Base-by-base conservation (phyloP, 2,888 invertebrate species). In the Drosophila koepferae region DNA sequence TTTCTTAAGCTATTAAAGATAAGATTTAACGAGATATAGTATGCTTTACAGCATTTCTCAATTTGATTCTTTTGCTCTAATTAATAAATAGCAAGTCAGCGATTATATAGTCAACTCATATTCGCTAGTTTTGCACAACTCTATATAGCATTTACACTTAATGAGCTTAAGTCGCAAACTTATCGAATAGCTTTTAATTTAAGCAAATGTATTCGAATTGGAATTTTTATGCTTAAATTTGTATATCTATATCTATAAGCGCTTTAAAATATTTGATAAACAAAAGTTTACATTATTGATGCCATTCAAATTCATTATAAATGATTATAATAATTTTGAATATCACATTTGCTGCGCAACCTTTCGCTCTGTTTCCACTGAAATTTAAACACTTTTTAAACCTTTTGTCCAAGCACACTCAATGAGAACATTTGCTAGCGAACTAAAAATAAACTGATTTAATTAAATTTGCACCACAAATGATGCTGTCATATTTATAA, bases 401-500 rank as follows among this genome's bases (percentile, higher is more conserved):
- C n/a, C 54, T 31, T 54, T 55, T 66, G 38, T 67, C 23, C 18
- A 9, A 10, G 10, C 55, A n/a, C 7, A n/a, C 16, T 54, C 23
- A 38, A 16, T 23, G 36, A 1, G 16, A 36, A 6, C 16, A 46
- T 46, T 66, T 28, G 5, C 20, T 20, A 20, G 34, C 20, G 10
- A 34, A 6, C 12, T 41, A 18, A 48, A 55, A 40, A 40, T 54
- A 16, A 67, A 20, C 16, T 48, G 36, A 69, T 69, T 69, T 18
- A 49, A 69, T 69, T 55, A 67, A 67, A 69, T 54, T 46, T 61
- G 36, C 40, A 31, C 51, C 56, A 34, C 63, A 51, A 63, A 59
- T 44, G 38, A 56, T 38, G 77, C 38, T 55, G 40, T 43, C 48
- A 70, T 53, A 71, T 74, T 72, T 49, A 60, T 64, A 72, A 54